These are phyloP conservation scores for Eupithecia insigniata DNA, from an alignment of 2,888 invertebrate species.

Conservation along the genomic window DNA sequence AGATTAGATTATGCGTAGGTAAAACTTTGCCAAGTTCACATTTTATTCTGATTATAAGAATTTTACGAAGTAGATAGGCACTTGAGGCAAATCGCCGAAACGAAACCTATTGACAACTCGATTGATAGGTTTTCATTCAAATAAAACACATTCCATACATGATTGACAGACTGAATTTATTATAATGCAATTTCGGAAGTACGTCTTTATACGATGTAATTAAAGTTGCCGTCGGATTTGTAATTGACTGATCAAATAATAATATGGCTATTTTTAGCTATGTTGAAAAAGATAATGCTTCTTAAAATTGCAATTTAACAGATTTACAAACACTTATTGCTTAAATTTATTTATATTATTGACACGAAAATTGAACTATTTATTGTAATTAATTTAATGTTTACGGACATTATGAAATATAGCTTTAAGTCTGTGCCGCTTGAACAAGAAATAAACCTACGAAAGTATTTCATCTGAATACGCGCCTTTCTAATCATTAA, in stretches of 20 bases:
- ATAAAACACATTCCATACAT: conserved; percentile 69
- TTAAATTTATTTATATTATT: conserved; percentile 51
- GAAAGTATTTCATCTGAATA: neutral
- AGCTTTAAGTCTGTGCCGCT: conserved; percentile 43
- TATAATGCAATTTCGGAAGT: conserved; percentile 13
- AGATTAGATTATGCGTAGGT: neutral
- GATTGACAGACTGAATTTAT: conserved; percentile 66
- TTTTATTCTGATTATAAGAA: conserved; percentile 2
- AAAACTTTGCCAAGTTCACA: conserved; percentile 14
- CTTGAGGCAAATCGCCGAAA: neutral
- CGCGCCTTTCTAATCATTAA: neutral
- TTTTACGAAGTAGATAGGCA: neutral
- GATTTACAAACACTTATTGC: conserved; percentile 2
- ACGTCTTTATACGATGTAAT: neutral
- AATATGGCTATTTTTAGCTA: neutral
- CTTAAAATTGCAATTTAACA: conserved; percentile 1
- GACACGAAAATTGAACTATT: conserved; percentile 44
- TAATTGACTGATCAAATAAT: conserved; percentile 16
- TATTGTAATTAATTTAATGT: conserved; percentile 33
- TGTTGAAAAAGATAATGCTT: neutral
- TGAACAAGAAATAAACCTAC: conserved; percentile 19
- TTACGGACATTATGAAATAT: conserved; percentile 32
- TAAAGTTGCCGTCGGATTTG: conserved; percentile 1
- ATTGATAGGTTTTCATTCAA: conserved; percentile 30
- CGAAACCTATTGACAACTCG: neutral